These are phyloP conservation scores for Polyodon spathula DNA, from an alignment of 2,113 vertebrate genomes.

Conservation along the genomic window DNA sequence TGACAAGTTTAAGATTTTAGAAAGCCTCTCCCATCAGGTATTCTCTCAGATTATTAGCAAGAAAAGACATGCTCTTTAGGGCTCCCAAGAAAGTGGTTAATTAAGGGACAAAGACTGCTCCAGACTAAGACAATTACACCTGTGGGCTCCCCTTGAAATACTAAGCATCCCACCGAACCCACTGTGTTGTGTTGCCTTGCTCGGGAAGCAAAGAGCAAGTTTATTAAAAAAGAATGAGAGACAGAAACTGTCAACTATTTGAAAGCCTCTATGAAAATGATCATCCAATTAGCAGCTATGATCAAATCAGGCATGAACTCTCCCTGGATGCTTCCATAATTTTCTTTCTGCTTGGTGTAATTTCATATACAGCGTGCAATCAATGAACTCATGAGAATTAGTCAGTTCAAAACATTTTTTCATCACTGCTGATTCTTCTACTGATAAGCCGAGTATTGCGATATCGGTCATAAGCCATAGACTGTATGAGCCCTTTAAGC, in stretches of 20 bases:
- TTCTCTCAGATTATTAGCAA: conserved; percentile 89
- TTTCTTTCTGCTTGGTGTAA: conserved; percentile 78
- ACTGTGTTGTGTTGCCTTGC: conserved; percentile 59
- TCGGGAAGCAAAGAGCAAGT: conserved; percentile 63
- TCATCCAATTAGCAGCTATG: conserved; percentile 91
- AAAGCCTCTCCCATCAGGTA: conserved; percentile 87
- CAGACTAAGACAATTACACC: conserved; percentile 88
- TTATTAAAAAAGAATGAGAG: conserved; percentile 64
- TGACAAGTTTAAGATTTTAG: conserved; percentile 82
- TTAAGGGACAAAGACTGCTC: conserved; percentile 87
- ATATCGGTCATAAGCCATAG: too few relatives aligned
- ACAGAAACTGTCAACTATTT: conserved; percentile 81
- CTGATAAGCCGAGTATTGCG: conserved; percentile 86
- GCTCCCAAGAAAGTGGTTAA: conserved; percentile 86
- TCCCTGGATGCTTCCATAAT: conserved; percentile 76
- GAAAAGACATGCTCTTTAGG: conserved; percentile 85
- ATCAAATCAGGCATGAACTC: conserved; percentile 83
- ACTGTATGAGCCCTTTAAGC: conserved; percentile 81
- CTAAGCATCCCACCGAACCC: conserved; percentile 71
- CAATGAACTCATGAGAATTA: conserved; percentile 85
- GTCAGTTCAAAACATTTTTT: conserved; percentile 89
- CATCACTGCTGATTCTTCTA: conserved; percentile 92
- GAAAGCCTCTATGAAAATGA: conserved; percentile 90
- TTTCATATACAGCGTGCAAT: conserved; percentile 73
- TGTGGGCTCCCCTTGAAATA: conserved; percentile 77